Conservation (phyloP, 2,113 vertebrate species). For the Eptesicus fuscus region DNA sequence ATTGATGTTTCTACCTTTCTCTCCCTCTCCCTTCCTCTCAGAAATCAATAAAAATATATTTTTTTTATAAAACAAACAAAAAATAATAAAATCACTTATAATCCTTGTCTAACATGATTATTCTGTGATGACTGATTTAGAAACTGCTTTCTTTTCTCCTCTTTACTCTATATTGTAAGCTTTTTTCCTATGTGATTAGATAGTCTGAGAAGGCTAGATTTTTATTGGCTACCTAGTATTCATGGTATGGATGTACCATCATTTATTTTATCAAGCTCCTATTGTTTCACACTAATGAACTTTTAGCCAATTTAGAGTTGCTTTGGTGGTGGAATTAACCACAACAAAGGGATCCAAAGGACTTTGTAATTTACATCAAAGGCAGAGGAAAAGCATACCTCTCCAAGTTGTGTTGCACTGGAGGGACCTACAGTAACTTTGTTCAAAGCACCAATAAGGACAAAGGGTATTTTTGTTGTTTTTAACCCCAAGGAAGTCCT, state of each 20-base stretch:
- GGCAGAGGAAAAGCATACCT: conserved; percentile 8
- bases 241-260: conserved; percentile 55
- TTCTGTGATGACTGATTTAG: background rate
- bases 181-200: background rate
- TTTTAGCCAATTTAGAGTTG: conserved; percentile 44
- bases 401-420: conserved; percentile 43
- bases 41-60: background rate
- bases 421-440: conserved; percentile 20
- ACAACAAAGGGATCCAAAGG: background rate
- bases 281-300: conserved; percentile 65
- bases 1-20: too few species aligned
- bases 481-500: conserved; percentile 61
- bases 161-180: background rate
- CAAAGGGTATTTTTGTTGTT: conserved; percentile 69
- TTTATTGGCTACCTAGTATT: conserved; percentile 31
- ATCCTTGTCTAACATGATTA: background rate
- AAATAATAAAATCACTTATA: background rate
- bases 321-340: conserved; percentile 62
- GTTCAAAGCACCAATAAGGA: conserved; percentile 49
- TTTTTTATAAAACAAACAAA: too few species aligned
- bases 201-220: conserved; percentile 5
- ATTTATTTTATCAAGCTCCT: conserved; percentile 61
- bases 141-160: background rate
- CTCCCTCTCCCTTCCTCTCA: too few species aligned
- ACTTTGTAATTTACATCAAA: conserved; percentile 56